These are phyloP conservation scores for Craterocephalus amniculus DNA, from an alignment of 2,797 vertebrate genomes.

Conservation along the genomic window DNA sequence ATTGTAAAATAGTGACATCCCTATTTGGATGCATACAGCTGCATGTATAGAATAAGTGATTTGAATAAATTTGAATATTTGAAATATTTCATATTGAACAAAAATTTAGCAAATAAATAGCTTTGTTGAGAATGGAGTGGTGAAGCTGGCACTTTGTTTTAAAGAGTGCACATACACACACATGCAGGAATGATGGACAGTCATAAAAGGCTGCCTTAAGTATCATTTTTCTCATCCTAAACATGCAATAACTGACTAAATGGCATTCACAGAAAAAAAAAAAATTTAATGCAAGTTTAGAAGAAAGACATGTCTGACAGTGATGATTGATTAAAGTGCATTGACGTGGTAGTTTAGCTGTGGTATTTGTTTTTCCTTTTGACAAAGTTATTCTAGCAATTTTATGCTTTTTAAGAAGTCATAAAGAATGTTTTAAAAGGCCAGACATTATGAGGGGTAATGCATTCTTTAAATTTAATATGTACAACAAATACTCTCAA, in stretches of 20 bases:
- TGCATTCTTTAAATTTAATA: slow-evolving; percentile 21
- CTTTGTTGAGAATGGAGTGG: no score
- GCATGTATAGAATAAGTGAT: no score
- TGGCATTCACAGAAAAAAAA: slow-evolving; percentile 1
- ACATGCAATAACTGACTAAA: background rate
- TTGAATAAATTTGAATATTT: no score
- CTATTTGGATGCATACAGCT: no score
- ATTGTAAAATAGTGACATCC: no score
- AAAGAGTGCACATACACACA: no score
- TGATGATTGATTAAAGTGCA: no score
- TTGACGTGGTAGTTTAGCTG: background rate
- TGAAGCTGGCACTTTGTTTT: no score
- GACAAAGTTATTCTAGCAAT: background rate
- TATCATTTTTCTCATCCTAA: slow-evolving; percentile 15
- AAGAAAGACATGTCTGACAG: background rate
- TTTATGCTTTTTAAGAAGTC: slow-evolving; percentile 7
- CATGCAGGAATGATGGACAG: slow-evolving; percentile 15
- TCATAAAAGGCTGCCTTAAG: slow-evolving; percentile 13
- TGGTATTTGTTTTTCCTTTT: slow-evolving; percentile 10
- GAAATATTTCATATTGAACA: no score
- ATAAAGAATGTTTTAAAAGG: slow-evolving; percentile 4
- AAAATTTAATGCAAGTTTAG: background rate
- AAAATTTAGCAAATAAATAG: no score
- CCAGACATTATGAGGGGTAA: background rate
- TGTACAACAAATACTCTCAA: slow-evolving; percentile 3